Evolutionary conservation across 64 coral and sea anemone species (phyloP), one percentile per base, ranked within the genome.

Genomic region (Stylophora pistillata): DNA sequence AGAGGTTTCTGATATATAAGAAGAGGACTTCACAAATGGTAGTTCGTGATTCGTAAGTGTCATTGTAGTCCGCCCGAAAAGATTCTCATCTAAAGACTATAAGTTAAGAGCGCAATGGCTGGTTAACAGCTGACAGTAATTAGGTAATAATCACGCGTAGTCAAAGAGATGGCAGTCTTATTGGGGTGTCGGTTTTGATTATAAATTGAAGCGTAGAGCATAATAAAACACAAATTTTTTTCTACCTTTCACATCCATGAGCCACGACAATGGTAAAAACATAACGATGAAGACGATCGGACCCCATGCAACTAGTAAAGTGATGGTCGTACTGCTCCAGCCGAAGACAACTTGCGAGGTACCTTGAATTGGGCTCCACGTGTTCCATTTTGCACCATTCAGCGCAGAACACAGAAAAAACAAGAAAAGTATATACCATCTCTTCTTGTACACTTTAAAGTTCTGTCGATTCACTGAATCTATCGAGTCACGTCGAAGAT

Each of bases 181-280:
- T 47, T 47, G 37, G 7, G 37, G 37, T 47, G 37, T 47, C 37
- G 3, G 37, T 47, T 47, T 4, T 47, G 7, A 47, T 47, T 47
- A 47, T 47, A 47, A 47, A 47, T 47, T 47, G 37, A 47, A 47
- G 37, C 37, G 7, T 47, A 47, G 3, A 47, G 7, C 37, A 7
- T 47, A 47, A 47, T 47, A 7, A 47, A 47, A 7, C 31, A 18
- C 20, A 13, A 47, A 3, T 25, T 9, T 11, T 68, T 54, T 53
- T 34, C 28, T 15, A 91, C 81, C 89, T 86, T 91, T 91, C 29
- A 52, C 59, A 76, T 91, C 89, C 89, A 91, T 91, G 32, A 91
- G 52, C 89, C 89, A 91, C 26, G 78, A 81, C 15, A 91, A 10
- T 53, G 89, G 89, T 56, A 86, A 60, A 86, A 86, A 76, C 30